phyloP scores from a whole-genome alignment of 2,797 vertebrate genomes.

The Leptoclinus maculatus region DNA sequence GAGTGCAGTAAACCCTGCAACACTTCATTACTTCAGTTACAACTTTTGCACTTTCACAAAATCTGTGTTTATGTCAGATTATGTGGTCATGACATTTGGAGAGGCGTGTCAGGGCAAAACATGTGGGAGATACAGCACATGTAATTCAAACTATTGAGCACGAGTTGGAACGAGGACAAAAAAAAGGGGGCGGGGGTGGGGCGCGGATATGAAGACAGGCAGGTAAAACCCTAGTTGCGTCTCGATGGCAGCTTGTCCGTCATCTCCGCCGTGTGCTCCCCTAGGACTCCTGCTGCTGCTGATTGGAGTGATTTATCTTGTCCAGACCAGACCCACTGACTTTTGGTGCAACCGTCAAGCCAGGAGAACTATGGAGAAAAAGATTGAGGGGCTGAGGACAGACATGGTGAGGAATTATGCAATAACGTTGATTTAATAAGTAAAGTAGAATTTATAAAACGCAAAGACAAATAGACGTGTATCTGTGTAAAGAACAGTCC shows the following conservation, averaged over 20 bases:
- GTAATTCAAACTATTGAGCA: neutral
- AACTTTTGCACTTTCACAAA: neutral
- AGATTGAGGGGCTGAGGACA: neutral
- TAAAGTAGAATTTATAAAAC: neutral
- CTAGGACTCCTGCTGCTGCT: constrained; percentile 73
- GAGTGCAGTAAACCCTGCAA: neutral
- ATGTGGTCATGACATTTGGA: neutral
- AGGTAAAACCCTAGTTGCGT: neutral
- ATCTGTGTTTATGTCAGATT: accelerated
- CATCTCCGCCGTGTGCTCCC: constrained; percentile 22
- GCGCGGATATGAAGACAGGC: neutral
- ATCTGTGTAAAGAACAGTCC: neutral
- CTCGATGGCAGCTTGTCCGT: constrained; percentile 38
- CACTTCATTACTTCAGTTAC: neutral
- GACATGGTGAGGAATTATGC: constrained; percentile 57
- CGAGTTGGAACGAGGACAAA: neutral
- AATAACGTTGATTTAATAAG: neutral
- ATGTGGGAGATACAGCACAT: neutral
- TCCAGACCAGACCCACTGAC: constrained; percentile 45
- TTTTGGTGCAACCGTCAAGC: constrained; percentile 61
- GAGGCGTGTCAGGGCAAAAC: constrained; percentile 8
- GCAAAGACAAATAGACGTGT: no score
- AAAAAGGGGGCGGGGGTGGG: neutral
- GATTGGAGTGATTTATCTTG: constrained; percentile 60
- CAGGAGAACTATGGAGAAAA: constrained; percentile 33